Conservation (phyloP, 1,140 invertebrate species). For the Nilaparvata lugens region DNA sequence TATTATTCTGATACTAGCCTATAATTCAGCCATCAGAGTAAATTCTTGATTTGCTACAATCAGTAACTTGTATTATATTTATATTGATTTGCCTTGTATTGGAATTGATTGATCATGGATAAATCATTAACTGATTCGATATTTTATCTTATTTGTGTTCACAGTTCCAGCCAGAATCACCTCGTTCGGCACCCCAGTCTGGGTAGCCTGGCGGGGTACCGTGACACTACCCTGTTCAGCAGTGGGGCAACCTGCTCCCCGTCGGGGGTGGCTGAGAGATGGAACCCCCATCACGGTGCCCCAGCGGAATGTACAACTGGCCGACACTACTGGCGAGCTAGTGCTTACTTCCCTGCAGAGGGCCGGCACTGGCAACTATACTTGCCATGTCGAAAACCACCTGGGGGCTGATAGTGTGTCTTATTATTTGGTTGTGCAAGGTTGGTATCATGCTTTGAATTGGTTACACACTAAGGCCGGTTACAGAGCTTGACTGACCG, state of each 20-base stretch:
- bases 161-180: constrained; percentile 55
- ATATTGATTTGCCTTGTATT: too few relatives aligned
- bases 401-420: constrained; percentile 40
- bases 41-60: too few relatives aligned
- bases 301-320: constrained; percentile 45
- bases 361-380: constrained; percentile 34
- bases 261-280: constrained; percentile 53
- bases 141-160: too few relatives aligned
- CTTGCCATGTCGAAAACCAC: constrained; percentile 32
- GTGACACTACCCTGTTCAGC: constrained; percentile 51
- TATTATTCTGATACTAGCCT: too few relatives aligned
- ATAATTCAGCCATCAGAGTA: too few relatives aligned
- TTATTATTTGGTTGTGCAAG: constrained; percentile 43
- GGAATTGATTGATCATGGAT: too few relatives aligned
- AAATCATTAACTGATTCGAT: too few relatives aligned
- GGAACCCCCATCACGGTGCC: constrained; percentile 29
- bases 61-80: too few relatives aligned
- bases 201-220: constrained; percentile 54
- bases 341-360: constrained; percentile 50
- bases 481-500: too few relatives aligned
- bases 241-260: constrained; percentile 48
- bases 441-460: constrained; percentile 32
- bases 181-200: constrained; percentile 53
- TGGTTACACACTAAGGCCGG: too few relatives aligned
- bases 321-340: constrained; percentile 52